Evolutionary conservation across 2,888 invertebrate species (phyloP), one percentile per base, ranked within the genome.

Genomic region (Gerris lacustris): DNA sequence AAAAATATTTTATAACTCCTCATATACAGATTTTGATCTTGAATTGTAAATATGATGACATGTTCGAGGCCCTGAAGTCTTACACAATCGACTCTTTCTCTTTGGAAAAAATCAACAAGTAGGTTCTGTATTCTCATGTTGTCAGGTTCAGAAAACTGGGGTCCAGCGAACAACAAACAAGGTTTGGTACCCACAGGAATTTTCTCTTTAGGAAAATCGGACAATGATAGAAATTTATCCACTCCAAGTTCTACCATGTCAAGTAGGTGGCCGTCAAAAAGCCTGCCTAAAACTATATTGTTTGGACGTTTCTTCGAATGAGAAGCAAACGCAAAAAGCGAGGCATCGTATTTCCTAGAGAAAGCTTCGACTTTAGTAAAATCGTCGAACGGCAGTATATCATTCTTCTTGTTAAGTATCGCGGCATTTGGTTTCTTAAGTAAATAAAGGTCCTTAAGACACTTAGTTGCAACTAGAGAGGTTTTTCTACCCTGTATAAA

Each of bases 221-320:
- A 82, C 80, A 97, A 85, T 0, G 90, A 84, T 79, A 88, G 87
- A 79, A 87, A 96, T 70, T 88, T 86, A 70, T 93, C 92, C 43
- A 98, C 86, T 11, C 95, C 94, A 71, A 99, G 85, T 82, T 99
- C 99, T 71, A 94, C 86, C 96, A 99, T 96, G 79, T 99, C 99
- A 71, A 99, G 82, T 45, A 99, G 82, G 71, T 90, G 89, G 77
- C 90, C 87, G 80, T 99, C 93, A 81, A 88, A 97, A 79, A 91
- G 88, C 75, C 99, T 86, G 0, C 87, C 86, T 70, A 97, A 79
- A 45, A 96, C 83, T 66, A 98, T 81, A 82, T 96, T 97, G 79
- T 96, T 87, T 0, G 97, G 97, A 15, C 96, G 84, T 79, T 99
- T 99, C 81, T 99, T 99, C 69, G 90, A 92, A 78, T 96, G 92